Percentiles rank a stretch among this genome's conserved stretches.
phyloP scores from a whole-genome alignment of 2,888 invertebrate genomes.

The Norana najaformis region DNA sequence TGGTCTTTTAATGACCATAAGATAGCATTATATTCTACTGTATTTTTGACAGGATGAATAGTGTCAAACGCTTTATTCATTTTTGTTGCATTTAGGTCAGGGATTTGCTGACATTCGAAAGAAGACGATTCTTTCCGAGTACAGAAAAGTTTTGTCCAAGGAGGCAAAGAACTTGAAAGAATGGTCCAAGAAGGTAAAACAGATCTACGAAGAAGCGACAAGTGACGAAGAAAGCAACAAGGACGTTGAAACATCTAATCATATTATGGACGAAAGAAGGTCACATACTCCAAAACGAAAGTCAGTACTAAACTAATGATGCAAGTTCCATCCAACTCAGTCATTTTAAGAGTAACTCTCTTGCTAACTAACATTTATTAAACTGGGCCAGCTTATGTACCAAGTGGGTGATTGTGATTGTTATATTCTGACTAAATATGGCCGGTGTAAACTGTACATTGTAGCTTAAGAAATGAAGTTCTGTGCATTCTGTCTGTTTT shows the following conservation, averaged over 20 bases:
- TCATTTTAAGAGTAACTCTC: not conserved
- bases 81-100: slow-evolving; percentile 17
- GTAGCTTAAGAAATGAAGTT: not conserved
- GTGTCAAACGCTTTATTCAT: not conserved
- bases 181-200: slow-evolving; percentile 8
- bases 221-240: not conserved
- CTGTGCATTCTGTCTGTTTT: not conserved
- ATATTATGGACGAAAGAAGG: slow-evolving; percentile 28
- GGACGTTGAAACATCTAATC: not conserved
- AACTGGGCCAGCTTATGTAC: not conserved
- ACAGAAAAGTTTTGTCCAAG: not conserved
- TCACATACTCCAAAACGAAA: slow-evolving; percentile 22
- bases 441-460: not conserved
- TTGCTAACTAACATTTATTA: no score
- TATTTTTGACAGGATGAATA: not conserved
- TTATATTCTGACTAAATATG: not conserved
- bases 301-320: slow-evolving; percentile 24
- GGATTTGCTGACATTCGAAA: slow-evolving; percentile 16
- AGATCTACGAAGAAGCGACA: not conserved
- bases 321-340: not conserved
- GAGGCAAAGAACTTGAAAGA: not conserved
- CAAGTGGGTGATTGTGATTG: not conserved
- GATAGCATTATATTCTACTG: not conserved
- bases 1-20: not conserved
- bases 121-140: not conserved